Percentiles rank a stretch among this genome's conserved stretches.
These are phyloP conservation scores for Heliconius nattereri DNA, from an alignment of 1,140 invertebrate species.

Conservation along the genomic window DNA sequence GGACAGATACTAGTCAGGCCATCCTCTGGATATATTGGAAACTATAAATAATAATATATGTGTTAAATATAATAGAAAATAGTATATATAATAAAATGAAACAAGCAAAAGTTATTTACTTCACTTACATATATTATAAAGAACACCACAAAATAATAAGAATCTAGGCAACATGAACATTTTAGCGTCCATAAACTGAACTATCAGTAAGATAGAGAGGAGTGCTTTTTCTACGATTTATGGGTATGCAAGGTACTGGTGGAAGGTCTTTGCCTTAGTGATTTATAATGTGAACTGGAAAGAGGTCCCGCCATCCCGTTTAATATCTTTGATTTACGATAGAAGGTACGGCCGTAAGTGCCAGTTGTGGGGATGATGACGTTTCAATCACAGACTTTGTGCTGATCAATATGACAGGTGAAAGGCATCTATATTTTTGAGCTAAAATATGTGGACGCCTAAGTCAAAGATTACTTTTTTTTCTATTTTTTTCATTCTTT, in stretches of 20 bases:
- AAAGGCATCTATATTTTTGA: background rate
- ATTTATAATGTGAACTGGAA: constrained; percentile 80
- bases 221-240: constrained; percentile 67
- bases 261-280: constrained; percentile 65
- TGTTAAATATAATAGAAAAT: too few relatives aligned
- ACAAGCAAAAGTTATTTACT: too few relatives aligned
- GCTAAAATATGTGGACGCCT: background rate
- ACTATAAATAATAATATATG: too few relatives aligned
- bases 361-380: constrained; percentile 69
- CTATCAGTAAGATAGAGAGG: constrained; percentile 48
- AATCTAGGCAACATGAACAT: constrained; percentile 12
- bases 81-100: too few relatives aligned
- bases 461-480: background rate
- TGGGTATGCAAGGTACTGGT: constrained; percentile 71
- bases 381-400: background rate
- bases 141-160: background rate
- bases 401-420: constrained; percentile 5
- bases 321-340: constrained; percentile 81
- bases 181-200: constrained; percentile 41
- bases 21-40: too few relatives aligned
- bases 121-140: background rate
- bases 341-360: constrained; percentile 75
- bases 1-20: too few relatives aligned
- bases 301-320: constrained; percentile 77
- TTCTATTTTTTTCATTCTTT: too few relatives aligned